Conservation (phyloP, 2,113 vertebrate species). For the Etheostoma spectabile region DNA sequence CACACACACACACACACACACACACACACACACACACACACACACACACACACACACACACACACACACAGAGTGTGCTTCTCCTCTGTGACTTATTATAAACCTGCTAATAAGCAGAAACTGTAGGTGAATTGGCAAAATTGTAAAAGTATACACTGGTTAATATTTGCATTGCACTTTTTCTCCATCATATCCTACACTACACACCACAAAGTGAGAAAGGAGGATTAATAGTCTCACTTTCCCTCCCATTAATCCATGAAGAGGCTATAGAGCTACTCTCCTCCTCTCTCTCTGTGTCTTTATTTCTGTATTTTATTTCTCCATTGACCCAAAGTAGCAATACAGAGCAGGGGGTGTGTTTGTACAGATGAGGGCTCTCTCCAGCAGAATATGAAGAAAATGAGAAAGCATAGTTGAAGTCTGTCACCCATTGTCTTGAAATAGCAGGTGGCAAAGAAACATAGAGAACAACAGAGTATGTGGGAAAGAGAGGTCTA, state of each 20-base stretch:
- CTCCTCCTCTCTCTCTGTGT: conserved; percentile 20
- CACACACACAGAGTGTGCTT: conserved; percentile 9
- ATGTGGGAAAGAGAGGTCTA: conserved; percentile 20
- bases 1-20: conserved; percentile 31
- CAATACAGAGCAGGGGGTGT: conserved; percentile 37
- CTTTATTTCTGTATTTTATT: conserved; percentile 33
- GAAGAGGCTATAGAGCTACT: conserved; percentile 43
- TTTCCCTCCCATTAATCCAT: conserved; percentile 67
- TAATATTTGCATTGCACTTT: conserved; percentile 80
- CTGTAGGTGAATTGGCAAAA: conserved; percentile 69
- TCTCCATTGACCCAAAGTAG: conserved; percentile 49
- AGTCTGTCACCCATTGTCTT: conserved; percentile 56
- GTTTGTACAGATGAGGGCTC: conserved; percentile 52
- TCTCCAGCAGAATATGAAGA: conserved; percentile 37
- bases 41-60: conserved; percentile 36
- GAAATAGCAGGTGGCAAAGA: conserved; percentile 71
- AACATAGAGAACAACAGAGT: conserved; percentile 49
- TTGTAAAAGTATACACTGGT: conserved; percentile 69
- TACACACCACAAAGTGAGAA: conserved; percentile 18
- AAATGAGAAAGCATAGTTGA: conserved; percentile 40
- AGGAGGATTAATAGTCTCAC: conserved; percentile 64
- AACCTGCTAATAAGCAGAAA: conserved; percentile 74
- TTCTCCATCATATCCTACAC: conserved; percentile 59
- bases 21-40: conserved; percentile 44
- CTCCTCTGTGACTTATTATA: conserved; percentile 83